phyloP scores from a whole-genome alignment of 2,113 vertebrate species.

The Melanocharis versteri region DNA sequence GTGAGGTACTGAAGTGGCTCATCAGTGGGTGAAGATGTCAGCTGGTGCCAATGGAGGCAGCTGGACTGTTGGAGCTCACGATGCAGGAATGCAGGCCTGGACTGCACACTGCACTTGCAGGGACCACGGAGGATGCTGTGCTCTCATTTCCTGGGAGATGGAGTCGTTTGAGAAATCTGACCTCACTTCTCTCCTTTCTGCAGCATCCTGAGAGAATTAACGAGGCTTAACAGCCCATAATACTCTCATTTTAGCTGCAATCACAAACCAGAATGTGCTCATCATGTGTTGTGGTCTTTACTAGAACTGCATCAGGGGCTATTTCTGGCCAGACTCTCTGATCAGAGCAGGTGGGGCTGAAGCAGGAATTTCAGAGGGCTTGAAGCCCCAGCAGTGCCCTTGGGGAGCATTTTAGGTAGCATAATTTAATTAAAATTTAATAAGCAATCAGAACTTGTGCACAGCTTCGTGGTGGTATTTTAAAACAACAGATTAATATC shows the following conservation, averaged over 20 bases:
- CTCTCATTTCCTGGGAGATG: background rate
- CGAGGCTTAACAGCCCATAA: background rate
- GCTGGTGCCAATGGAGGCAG: background rate
- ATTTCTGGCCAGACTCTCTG: background rate
- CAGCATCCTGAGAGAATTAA: background rate
- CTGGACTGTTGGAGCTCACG: background rate
- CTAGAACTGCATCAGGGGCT: background rate
- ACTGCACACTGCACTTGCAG: background rate
- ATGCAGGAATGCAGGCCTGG: background rate
- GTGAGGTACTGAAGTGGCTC: background rate
- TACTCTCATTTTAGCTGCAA: background rate
- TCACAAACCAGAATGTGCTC: background rate
- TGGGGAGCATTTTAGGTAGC: background rate
- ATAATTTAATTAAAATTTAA: constrained; percentile 6
- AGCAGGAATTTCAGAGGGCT: background rate
- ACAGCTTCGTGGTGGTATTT: background rate
- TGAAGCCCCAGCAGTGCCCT: background rate
- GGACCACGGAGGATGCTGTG: background rate
- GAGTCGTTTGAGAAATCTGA: background rate
- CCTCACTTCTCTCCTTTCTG: background rate
- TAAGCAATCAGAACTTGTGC: background rate
- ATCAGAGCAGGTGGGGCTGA: background rate
- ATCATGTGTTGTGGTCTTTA: background rate
- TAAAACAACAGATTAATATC: background rate
- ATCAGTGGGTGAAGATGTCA: background rate